phyloP scores from a whole-genome alignment of 2,113 vertebrate genomes.

The Pelusios castaneus region DNA sequence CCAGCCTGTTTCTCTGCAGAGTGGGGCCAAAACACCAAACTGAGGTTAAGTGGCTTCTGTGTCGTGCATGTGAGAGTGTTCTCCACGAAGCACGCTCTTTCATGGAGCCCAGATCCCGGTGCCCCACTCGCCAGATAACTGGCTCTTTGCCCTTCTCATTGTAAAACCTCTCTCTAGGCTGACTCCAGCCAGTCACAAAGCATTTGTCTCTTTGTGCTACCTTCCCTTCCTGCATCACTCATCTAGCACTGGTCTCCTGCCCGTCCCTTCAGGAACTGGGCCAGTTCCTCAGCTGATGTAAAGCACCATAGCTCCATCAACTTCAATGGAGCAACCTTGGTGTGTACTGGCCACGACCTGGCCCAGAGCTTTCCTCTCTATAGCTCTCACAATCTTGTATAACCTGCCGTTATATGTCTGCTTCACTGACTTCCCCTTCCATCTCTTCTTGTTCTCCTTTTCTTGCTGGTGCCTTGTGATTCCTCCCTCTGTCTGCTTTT shows the following conservation, averaged over 20 bases:
- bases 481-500: neutral
- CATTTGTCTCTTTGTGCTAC: neutral
- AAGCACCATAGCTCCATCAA: neutral
- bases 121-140: neutral
- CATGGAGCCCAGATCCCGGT: neutral
- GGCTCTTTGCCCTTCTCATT: neutral
- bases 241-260: neutral
- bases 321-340: neutral
- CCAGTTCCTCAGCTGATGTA: neutral
- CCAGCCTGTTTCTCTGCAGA: neutral
- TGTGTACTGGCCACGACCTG: neutral
- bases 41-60: neutral
- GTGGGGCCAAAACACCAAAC: neutral
- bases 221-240: neutral
- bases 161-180: neutral
- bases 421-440: neutral
- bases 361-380: neutral
- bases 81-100: neutral
- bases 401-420: neutral
- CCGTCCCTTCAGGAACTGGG: accelerated
- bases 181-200: neutral
- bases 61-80: neutral
- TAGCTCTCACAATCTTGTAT: neutral
- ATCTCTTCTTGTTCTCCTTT: neutral
- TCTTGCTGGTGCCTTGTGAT: neutral